These are phyloP conservation scores for Laspeyria flexula DNA, from an alignment of 2,888 invertebrate species.

Conservation along the genomic window DNA sequence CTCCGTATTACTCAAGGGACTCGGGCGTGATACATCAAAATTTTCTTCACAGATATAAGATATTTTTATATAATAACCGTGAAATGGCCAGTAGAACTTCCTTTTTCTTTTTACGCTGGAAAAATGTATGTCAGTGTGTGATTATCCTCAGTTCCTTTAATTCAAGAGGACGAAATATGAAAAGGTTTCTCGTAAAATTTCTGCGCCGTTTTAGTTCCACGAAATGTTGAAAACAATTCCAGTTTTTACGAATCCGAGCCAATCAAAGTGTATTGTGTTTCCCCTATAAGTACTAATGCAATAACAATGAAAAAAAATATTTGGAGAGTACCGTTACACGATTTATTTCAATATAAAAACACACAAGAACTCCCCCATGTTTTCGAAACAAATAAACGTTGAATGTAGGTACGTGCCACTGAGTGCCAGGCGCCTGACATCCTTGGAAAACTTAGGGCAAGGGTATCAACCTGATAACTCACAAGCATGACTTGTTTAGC, in stretches of 20 bases:
- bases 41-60: slow-evolving; percentile 32
- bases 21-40: slow-evolving; percentile 44
- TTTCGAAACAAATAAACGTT: slow-evolving; percentile 30
- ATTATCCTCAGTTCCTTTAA: slow-evolving; percentile 9
- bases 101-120: slow-evolving; percentile 32
- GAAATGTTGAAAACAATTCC: too few relatives aligned
- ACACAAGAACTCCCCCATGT: not conserved
- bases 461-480: slow-evolving; percentile 38
- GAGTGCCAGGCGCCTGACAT: slow-evolving; percentile 21
- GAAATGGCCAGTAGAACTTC: slow-evolving; percentile 24
- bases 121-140: slow-evolving; percentile 15
- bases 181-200: slow-evolving; percentile 1
- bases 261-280: not conserved
- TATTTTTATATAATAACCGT: slow-evolving; percentile 35
- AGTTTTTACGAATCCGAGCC: too few relatives aligned
- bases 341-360: slow-evolving; percentile 9
- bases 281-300: not conserved
- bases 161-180: slow-evolving; percentile 8
- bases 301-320: slow-evolving; percentile 1
- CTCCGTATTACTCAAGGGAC: slow-evolving; percentile 33
- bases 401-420: slow-evolving; percentile 22
- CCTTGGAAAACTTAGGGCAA: slow-evolving; percentile 20
- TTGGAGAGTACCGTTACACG: not conserved
- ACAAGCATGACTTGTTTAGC: slow-evolving; percentile 36
- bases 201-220: not conserved